Evolutionary conservation across 2,797 vertebrate species (phyloP), one percentile per base, ranked within the genome.

Genomic region (Smutsia temminckii): DNA sequence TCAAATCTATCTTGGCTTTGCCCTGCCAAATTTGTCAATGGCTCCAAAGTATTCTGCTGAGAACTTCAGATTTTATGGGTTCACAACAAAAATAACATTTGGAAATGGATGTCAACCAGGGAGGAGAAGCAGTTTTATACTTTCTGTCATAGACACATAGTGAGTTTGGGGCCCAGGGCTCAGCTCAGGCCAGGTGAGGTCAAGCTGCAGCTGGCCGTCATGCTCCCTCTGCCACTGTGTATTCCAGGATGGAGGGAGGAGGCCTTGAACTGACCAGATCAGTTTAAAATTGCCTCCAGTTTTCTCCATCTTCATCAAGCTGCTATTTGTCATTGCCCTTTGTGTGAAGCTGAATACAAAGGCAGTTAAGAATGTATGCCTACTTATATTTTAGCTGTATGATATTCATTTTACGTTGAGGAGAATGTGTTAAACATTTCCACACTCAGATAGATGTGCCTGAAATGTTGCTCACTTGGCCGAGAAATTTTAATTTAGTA

Each of bases 51-150:
- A 42, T 75, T 94, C 57, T 37, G 18, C 57, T 0, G 4, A 94
- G 49, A 91, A 84, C 83, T 83, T 92, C 27, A 85, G 85, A 89
- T 89, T 91, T 96, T 88, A 80, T 86, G 79, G 14, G 12, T 81
- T 91, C 86, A 79, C 55, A 92, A 75, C 68, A 75, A 95, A 93
- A 90, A 80, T 84, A 84, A 46, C 61, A 87, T 75, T 85, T 96
- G 77, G 86, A 95, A 94, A 68, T 68, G 42, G 79, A 91, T 91
- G 71, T 16, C 85, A 72, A 68, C 40, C 14, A 85, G 84, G 64
- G 68, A 80, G 86, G 87, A 94, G 77, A 95, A 87, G 85, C 29
- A 80, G 79, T 55, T 61, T 92, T 84, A 64, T 90, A 55, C 64
- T 92, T 90, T 92, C 68, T 95, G 95, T 85, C 69, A 71, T 34